These are phyloP conservation scores for Procavia capensis DNA, from an alignment of 2,113 vertebrate species.

Conservation along the genomic window DNA sequence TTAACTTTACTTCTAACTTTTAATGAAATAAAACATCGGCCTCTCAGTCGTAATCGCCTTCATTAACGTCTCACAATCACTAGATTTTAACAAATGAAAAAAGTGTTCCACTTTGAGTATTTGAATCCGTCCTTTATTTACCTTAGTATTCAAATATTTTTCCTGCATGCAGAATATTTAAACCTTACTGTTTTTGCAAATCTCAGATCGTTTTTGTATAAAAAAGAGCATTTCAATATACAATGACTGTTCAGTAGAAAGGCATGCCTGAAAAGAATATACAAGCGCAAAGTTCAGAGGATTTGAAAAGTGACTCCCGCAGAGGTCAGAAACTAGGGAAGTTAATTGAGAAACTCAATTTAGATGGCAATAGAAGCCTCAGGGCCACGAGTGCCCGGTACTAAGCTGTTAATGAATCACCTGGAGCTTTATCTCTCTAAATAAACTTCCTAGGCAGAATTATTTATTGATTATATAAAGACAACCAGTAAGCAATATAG, in stretches of 20 bases:
- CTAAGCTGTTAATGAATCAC: constrained; percentile 76
- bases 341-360: constrained; percentile 53
- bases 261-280: not conserved
- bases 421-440: constrained; percentile 21
- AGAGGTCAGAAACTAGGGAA: not conserved
- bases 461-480: constrained; percentile 70
- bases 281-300: not conserved
- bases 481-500: not conserved
- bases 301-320: not conserved
- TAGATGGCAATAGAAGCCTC: constrained; percentile 45
- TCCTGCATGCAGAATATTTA: not conserved
- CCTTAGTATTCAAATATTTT: not conserved
- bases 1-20: not conserved
- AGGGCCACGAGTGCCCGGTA: not conserved
- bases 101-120: not conserved
- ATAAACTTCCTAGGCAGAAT: constrained; percentile 38
- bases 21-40: not conserved
- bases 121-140: not conserved
- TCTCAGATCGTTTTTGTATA: accelerated
- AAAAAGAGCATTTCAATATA: no score
- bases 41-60: no score
- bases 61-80: not conserved
- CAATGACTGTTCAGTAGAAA: not conserved
- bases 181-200: not conserved
- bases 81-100: not conserved